Base-by-base conservation (phyloP, 2,888 invertebrate species). In the Tupiocoris notatus region DNA sequence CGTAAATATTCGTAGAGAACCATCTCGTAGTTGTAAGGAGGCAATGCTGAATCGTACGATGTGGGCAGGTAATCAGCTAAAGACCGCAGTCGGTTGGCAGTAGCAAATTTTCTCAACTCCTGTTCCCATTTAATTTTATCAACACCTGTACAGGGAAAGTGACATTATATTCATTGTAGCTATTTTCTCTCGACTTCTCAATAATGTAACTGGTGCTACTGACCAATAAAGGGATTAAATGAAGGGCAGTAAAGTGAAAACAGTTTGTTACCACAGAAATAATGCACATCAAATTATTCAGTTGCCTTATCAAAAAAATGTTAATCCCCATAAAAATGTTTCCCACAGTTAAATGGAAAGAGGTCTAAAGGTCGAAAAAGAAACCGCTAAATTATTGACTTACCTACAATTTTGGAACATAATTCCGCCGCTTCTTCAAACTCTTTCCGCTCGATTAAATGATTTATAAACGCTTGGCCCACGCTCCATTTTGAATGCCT, bases 1-100 rank as follows among this genome's bases (percentile, higher is more conserved):
- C 93, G 92, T 0, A 98, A 86, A 84, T 92, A 97, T 84, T 98
- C 96, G 82, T 92, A 94, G 23, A 98, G 87, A 78, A 98, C 94
- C 89, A 96, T 91, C 85, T 98, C 97, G 83, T 98, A 98, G 79
- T 96, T 91, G 73, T 93, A 90, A 0, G 93, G 90, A 83, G 91
- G 91, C 67, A 96, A 86, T 77, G 89, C 89, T 74, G 90, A 89
- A 70, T 92, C 91, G 18, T 85, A 84, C 18, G 85, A 85, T 79
- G 90, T 88, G 0, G 95, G 95, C 77, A 96, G 88, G 83, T 93
- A 94, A 0, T 90, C 87, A 82, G 94, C 91, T 22, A 94, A 88
- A 9, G 92, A 89, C 82, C 93, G 86, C 20, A 97, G 85, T 82
- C 95, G 94, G 80, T 93, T 91, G 9, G 92, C 90, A 81, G 90